A percentile compares a stretch with the other conserved stretches of the same genome.
These are phyloP conservation scores for Valencia hispanica DNA, from an alignment of 2,797 vertebrate species.

Conservation along the genomic window DNA sequence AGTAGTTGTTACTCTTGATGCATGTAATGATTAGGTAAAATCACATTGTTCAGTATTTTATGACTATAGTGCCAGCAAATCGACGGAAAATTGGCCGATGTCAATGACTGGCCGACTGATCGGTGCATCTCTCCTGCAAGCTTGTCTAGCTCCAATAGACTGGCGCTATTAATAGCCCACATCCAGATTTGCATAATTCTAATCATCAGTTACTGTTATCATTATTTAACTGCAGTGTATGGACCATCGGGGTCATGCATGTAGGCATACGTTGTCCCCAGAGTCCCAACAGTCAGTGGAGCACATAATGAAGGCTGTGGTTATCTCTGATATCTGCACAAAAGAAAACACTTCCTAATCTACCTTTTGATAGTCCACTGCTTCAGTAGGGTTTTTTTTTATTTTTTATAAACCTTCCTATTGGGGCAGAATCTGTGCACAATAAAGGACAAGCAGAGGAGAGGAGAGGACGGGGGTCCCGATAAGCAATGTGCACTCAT, in stretches of 20 bases:
- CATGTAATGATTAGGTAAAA: background rate
- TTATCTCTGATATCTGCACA: constrained; percentile 77
- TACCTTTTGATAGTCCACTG: constrained; percentile 68
- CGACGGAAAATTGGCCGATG: background rate
- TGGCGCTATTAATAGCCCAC: constrained; percentile 61
- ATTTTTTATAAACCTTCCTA: constrained; percentile 44
- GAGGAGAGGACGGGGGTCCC: constrained; percentile 55
- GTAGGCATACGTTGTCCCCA: constrained; percentile 71
- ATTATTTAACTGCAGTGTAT: constrained; percentile 75
- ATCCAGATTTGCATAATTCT: constrained; percentile 76
- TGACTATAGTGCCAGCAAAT: background rate
- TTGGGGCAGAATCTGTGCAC: constrained; percentile 58
- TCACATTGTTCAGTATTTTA: background rate
- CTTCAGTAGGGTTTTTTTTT: constrained; percentile 41
- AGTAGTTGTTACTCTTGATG: background rate
- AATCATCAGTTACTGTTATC: constrained; percentile 73
- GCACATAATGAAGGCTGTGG: constrained; percentile 76
- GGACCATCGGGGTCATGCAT: constrained; percentile 78
- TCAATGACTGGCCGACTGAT: background rate
- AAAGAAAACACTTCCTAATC: constrained; percentile 76
- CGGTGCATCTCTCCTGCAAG: constrained; percentile 16
- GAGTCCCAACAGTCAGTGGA: constrained; percentile 75
- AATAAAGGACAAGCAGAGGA: constrained; percentile 11
- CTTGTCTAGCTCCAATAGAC: constrained; percentile 45
- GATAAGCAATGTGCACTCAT: constrained; percentile 94